A percentile compares a stretch with the other conserved stretches of the same genome.
These are phyloP conservation scores for Epinephelus lanceolatus DNA, from an alignment of 2,113 vertebrate genomes.

Conservation along the genomic window DNA sequence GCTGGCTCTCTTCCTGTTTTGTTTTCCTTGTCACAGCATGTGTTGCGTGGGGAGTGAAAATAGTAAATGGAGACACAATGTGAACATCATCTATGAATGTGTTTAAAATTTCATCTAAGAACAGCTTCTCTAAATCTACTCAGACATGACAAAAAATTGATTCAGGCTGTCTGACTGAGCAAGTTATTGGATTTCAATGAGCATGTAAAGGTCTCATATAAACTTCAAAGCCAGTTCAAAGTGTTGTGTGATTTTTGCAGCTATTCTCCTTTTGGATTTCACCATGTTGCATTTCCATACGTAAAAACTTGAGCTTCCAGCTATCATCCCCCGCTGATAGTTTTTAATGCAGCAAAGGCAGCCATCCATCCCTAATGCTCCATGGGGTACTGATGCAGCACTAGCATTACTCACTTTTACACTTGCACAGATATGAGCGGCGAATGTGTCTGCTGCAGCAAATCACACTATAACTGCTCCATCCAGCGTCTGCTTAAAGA, in stretches of 20 bases:
- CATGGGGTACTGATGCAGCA: constrained; percentile 22
- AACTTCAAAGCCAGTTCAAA: constrained; percentile 38
- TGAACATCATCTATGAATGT: neutral
- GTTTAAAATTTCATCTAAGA: neutral
- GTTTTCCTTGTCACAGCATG: neutral
- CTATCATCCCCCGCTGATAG: constrained; percentile 33
- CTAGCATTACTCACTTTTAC: constrained; percentile 48
- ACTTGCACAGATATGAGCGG: constrained; percentile 47
- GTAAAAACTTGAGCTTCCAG: constrained; percentile 10
- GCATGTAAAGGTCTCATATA: neutral
- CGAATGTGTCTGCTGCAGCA: constrained; percentile 6
- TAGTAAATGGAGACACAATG: neutral
- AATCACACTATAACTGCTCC: too few relatives aligned
- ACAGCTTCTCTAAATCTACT: neutral
- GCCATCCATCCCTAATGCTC: constrained; percentile 50
- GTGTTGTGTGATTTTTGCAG: neutral
- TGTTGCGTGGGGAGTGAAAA: neutral
- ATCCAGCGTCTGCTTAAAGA: neutral
- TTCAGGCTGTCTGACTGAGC: neutral
- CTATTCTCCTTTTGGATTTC: constrained; percentile 25
- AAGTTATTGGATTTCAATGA: constrained; percentile 8
- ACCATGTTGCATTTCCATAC: constrained; percentile 40
- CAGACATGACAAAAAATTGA: neutral
- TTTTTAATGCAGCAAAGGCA: constrained; percentile 42
- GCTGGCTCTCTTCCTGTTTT: neutral